phyloP scores from a whole-genome alignment of 2,888 invertebrate species.

The Meliscaeva auricollis region DNA sequence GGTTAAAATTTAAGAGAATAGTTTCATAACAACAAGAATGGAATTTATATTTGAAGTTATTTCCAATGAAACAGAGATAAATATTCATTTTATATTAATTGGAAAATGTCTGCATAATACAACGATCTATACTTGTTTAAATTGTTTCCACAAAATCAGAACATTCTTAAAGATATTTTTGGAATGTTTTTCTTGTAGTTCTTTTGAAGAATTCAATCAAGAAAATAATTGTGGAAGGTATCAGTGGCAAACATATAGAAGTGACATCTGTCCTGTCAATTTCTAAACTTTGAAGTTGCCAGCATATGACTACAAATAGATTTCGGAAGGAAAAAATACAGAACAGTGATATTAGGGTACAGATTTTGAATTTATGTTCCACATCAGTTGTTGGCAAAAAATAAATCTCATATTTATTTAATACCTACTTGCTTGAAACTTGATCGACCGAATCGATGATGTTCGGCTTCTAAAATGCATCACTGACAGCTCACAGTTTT shows the following conservation, averaged over 20 bases:
- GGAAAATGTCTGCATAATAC: conserved; percentile 20
- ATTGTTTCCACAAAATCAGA: background rate
- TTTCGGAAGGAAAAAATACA: no score
- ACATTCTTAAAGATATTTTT: background rate
- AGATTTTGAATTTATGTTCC: no score
- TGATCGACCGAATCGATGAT: no score
- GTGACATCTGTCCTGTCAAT: background rate
- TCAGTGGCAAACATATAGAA: background rate
- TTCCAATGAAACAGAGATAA: background rate
- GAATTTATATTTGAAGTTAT: conserved; percentile 11
- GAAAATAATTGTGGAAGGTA: background rate
- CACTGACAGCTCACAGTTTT: no score
- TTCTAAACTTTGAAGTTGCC: background rate
- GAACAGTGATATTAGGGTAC: no score
- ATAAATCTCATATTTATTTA: no score
- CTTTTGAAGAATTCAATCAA: background rate
- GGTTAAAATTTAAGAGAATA: conserved; percentile 25
- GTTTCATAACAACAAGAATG: conserved; percentile 23
- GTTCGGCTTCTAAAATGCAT: no score
- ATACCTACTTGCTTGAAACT: no score
- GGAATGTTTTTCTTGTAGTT: background rate
- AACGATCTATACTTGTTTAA: conserved; percentile 12
- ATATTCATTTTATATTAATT: conserved; percentile 22
- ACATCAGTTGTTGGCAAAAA: no score
- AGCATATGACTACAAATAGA: no score